Conservation (phyloP, 2,797 vertebrate species). For the Chaenodraco wilsoni region DNA sequence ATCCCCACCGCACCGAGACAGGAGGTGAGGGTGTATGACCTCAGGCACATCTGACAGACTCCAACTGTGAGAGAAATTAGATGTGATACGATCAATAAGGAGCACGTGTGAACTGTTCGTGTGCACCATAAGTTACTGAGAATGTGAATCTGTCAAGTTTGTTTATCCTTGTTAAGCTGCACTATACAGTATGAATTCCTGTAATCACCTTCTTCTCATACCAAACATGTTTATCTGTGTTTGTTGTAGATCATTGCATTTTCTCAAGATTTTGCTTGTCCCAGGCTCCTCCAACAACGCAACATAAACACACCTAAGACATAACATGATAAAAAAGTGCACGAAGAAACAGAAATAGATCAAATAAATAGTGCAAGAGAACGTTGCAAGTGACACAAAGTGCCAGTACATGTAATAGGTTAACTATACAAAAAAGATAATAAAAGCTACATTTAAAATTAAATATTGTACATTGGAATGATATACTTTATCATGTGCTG, state of each 20-base stretch:
- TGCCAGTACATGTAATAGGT: no score
- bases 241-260: not conserved
- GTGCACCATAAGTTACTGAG: slow-evolving; percentile 1
- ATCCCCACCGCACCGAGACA: slow-evolving; percentile 53
- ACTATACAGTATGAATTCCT: not conserved
- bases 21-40: slow-evolving; percentile 57
- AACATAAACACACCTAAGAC: no score
- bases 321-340: no score
- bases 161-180: slow-evolving; percentile 1
- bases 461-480: no score
- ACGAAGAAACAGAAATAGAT: no score
- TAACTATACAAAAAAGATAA: no score
- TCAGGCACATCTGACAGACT: slow-evolving; percentile 56
- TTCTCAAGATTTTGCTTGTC: no score
- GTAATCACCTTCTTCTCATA: not conserved
- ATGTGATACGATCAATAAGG: slow-evolving; percentile 60
- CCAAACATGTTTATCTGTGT: not conserved
- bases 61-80: slow-evolving; percentile 57
- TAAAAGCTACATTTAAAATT: no score
- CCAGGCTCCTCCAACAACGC: no score
- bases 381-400: no score
- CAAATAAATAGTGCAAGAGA: no score
- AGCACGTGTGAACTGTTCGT: not conserved
- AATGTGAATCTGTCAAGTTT: slow-evolving; percentile 14
- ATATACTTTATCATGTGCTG: no score